Percentiles rank a stretch among this genome's conserved stretches.
Evolutionary conservation across 1,140 invertebrate species (phyloP).

Genomic region (Ooceraea biroi): DNA sequence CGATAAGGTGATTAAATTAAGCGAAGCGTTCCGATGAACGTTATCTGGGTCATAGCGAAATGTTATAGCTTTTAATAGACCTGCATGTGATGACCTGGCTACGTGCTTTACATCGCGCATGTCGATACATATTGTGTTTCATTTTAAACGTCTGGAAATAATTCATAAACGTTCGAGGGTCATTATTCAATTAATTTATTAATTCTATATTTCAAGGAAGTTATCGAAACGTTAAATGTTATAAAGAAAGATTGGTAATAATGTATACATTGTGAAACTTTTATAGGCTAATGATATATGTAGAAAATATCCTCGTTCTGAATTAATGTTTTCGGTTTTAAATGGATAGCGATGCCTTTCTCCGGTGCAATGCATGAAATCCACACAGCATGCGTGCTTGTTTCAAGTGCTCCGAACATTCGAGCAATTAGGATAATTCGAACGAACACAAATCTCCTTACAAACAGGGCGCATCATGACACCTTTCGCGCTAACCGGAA

Average conservation of each 20-base stretch:
- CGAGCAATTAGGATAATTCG: constrained; percentile 37
- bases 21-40: background rate
- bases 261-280: background rate
- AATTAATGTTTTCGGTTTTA: background rate
- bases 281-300: no score
- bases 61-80: constrained; percentile 4
- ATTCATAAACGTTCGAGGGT: no score
- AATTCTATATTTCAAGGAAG: no score
- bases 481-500: constrained; percentile 33
- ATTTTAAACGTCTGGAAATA: no score
- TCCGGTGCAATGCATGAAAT: background rate
- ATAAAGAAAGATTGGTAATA: background rate
- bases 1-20: constrained; percentile 66
- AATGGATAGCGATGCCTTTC: background rate
- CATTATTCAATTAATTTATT: no score
- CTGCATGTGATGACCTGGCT: background rate
- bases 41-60: constrained; percentile 8
- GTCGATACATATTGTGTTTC: no score
- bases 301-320: background rate
- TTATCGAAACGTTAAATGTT: no score
- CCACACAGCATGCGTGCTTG: background rate
- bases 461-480: constrained; percentile 20
- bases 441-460: constrained; percentile 20
- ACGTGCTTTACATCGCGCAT: background rate
- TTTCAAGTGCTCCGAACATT: background rate